Percentiles rank a stretch among this genome's conserved stretches.
These are phyloP conservation scores for Ellobius talpinus DNA, from an alignment of 2,113 vertebrate genomes.

Conservation along the genomic window DNA sequence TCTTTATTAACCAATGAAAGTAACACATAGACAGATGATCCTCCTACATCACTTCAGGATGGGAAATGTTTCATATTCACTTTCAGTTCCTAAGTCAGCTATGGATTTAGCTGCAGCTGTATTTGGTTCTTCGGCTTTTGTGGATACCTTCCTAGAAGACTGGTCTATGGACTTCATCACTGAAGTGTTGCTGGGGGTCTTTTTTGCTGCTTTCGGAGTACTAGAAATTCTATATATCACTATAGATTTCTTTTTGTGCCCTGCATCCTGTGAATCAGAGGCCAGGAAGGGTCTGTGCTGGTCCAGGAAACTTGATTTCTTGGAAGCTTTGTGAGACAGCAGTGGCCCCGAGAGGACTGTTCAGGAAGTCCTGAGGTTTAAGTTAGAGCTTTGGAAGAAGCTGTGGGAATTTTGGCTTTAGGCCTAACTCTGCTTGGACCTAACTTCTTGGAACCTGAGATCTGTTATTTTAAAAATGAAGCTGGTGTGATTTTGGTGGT, in stretches of 20 bases:
- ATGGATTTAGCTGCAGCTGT: not conserved
- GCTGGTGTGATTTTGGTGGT: not conserved
- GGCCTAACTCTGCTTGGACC: not conserved
- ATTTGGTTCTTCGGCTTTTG: not conserved
- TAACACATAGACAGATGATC: no score
- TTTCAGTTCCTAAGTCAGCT: slow-evolving; percentile 27
- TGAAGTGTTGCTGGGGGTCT: not conserved
- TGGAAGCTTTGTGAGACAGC: not conserved
- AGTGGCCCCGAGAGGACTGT: not conserved
- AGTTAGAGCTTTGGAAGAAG: not conserved
- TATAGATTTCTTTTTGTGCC: not conserved
- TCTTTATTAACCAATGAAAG: no score
- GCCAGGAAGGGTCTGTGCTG: not conserved
- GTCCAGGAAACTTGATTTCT: not conserved
- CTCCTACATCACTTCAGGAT: no score
- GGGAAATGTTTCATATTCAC: not conserved
- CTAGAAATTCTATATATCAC: not conserved
- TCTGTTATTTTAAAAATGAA: slow-evolving; percentile 42
- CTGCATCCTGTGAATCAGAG: not conserved
- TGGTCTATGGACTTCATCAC: not conserved
- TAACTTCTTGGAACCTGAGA: not conserved
- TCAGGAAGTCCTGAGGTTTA: not conserved
- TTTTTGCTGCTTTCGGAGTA: not conserved
- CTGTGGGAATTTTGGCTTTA: not conserved
- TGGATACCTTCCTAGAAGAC: not conserved